A percentile compares a stretch with the other conserved stretches of the same genome.
These are phyloP conservation scores for Anadara kagoshimensis DNA, from an alignment of 1,140 invertebrate species.

Conservation along the genomic window DNA sequence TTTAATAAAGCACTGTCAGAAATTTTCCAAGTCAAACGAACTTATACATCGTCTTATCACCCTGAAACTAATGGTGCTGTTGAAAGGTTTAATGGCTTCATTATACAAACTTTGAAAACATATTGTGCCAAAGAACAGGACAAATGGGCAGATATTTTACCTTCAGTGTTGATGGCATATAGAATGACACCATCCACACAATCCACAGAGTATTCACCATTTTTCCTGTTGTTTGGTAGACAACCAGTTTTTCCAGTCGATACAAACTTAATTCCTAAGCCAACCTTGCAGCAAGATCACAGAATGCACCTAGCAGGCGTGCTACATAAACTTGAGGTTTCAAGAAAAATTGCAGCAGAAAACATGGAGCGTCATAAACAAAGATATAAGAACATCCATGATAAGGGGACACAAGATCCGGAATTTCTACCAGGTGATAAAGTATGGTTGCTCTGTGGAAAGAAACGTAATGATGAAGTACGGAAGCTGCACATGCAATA, in stretches of 20 bases:
- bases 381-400: too few relatives aligned
- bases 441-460: neutral
- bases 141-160: neutral
- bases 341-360: neutral
- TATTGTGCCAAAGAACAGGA: slow-evolving; percentile 9
- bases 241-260: slow-evolving; percentile 34
- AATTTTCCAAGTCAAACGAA: slow-evolving; percentile 18
- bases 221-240: slow-evolving; percentile 22
- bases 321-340: neutral
- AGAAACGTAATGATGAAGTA: neutral
- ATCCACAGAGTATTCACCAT: slow-evolving; percentile 21
- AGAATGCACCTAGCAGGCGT: slow-evolving; percentile 14
- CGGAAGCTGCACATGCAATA: slow-evolving; percentile 18
- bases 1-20: slow-evolving; percentile 14
- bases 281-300: neutral
- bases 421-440: neutral
- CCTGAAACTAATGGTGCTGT: too few relatives aligned
- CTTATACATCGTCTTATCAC: slow-evolving; percentile 16
- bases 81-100: slow-evolving; percentile 6
- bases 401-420: neutral
- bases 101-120: slow-evolving; percentile 7
- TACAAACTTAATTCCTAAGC: slow-evolving; percentile 7
- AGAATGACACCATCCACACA: slow-evolving; percentile 16
- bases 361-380: neutral
- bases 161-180: slow-evolving; percentile 24